Percentiles rank a stretch among this genome's conserved stretches.
phyloP scores from a whole-genome alignment of 2,113 vertebrate genomes.

The Triplophysa rosa region DNA sequence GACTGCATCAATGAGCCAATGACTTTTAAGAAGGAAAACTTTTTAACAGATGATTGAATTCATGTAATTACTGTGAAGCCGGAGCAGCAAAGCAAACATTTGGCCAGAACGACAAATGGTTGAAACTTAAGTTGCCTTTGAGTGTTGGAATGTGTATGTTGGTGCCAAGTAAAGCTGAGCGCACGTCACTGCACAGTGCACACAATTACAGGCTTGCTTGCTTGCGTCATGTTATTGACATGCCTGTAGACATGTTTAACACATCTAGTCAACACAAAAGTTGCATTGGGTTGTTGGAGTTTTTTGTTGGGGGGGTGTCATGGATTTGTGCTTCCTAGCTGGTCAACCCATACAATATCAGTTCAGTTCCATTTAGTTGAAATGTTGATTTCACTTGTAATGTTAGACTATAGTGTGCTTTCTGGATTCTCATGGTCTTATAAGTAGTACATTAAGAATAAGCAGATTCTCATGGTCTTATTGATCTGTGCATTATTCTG shows the following conservation, averaged over 20 bases:
- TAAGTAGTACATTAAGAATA: too few relatives aligned
- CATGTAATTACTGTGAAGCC: slow-evolving; percentile 15
- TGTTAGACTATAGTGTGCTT: background rate
- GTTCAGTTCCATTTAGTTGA: background rate
- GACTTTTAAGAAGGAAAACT: background rate
- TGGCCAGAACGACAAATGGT: background rate
- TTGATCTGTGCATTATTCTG: too few relatives aligned
- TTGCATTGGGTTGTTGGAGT: too few relatives aligned
- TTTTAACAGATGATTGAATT: slow-evolving; percentile 29
- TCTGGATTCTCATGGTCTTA: background rate
- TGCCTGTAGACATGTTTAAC: too few relatives aligned
- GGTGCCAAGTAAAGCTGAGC: background rate
- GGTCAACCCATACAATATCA: background rate
- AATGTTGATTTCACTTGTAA: background rate
- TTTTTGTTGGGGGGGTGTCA: background rate
- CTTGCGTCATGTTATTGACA: background rate
- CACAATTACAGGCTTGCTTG: background rate
- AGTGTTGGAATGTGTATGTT: background rate
- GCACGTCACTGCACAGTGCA: too few relatives aligned
- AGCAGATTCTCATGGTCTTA: background rate
- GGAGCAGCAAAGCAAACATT: background rate
- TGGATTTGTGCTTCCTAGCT: background rate
- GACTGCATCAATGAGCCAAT: background rate
- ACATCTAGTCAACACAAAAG: too few relatives aligned
- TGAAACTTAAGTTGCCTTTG: slow-evolving; percentile 7